phyloP scores from a whole-genome alignment of 2,797 vertebrate species.

The Eulemur rubriventer region DNA sequence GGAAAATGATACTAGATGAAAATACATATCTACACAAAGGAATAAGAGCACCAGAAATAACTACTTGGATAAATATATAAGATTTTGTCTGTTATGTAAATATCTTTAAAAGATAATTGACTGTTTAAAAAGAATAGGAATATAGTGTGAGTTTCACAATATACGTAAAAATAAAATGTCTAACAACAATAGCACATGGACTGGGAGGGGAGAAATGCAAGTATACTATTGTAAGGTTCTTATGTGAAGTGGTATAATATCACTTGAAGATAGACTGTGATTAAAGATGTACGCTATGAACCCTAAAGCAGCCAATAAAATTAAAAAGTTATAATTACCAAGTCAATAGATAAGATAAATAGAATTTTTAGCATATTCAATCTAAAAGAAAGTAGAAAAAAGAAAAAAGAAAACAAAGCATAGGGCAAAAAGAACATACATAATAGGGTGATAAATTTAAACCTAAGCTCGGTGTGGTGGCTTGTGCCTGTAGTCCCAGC shows the following conservation, averaged over 20 bases:
- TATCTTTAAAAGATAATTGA: neutral
- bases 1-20: neutral
- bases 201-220: neutral
- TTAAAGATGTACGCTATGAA: neutral
- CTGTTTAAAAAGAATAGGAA: neutral
- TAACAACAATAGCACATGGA: neutral
- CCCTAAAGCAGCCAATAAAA: neutral
- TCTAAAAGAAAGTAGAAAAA: neutral
- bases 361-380: neutral
- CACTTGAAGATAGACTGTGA: neutral
- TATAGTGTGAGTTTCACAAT: neutral
- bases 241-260: neutral
- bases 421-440: neutral
- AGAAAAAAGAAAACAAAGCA: neutral
- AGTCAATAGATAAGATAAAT: neutral
- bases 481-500: neutral
- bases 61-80: neutral
- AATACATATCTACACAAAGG: neutral
- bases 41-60: neutral
- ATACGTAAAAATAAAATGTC: neutral
- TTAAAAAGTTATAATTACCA: neutral
- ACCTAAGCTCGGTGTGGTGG: neutral
- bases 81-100: neutral
- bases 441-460: neutral
- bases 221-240: neutral